A percentile compares a stretch with the other conserved stretches of the same genome.
Conservation (phyloP, 2,888 invertebrate species). For the Tachina lurida region DNA sequence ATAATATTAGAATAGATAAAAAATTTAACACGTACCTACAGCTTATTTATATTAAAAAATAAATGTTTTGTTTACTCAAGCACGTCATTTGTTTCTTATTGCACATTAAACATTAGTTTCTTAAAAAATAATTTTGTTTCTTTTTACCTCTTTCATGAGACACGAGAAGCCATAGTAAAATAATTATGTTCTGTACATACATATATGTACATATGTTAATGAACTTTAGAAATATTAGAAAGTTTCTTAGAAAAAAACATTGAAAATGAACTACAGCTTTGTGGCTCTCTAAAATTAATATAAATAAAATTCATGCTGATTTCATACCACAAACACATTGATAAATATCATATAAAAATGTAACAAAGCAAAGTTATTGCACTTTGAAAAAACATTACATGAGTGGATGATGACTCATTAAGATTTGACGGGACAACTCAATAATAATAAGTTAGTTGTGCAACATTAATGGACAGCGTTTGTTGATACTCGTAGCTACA, state of each 20-base stretch:
- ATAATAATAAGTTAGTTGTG: conserved; percentile 14
- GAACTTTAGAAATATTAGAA: conserved; percentile 10
- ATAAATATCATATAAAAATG: conserved; percentile 16
- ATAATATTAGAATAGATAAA: no score
- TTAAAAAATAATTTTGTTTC: conserved; percentile 2
- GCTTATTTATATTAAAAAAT: no score
- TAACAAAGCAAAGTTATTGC: conserved; percentile 49
- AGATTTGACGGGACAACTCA: neutral
- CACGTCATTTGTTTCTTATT: conserved; percentile 33
- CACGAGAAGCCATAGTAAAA: conserved; percentile 25
- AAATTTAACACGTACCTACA: no score
- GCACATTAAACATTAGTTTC: neutral
- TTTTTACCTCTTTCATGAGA: conserved; percentile 14
- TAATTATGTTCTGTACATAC: neutral
- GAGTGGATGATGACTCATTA: conserved; percentile 48
- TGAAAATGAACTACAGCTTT: neutral
- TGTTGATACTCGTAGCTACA: neutral
- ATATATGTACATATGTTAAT: no score
- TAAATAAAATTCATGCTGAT: conserved; percentile 7
- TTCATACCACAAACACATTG: conserved; percentile 9
- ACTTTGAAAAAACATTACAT: conserved; percentile 38
- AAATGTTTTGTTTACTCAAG: neutral
- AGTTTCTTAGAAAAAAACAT: neutral
- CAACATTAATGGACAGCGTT: neutral
- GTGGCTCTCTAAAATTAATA: no score